Evolutionary conservation across 2,113 vertebrate genomes (phyloP), one percentile per base, ranked within the genome.

Genomic region (Crotophaga sulcirostris): DNA sequence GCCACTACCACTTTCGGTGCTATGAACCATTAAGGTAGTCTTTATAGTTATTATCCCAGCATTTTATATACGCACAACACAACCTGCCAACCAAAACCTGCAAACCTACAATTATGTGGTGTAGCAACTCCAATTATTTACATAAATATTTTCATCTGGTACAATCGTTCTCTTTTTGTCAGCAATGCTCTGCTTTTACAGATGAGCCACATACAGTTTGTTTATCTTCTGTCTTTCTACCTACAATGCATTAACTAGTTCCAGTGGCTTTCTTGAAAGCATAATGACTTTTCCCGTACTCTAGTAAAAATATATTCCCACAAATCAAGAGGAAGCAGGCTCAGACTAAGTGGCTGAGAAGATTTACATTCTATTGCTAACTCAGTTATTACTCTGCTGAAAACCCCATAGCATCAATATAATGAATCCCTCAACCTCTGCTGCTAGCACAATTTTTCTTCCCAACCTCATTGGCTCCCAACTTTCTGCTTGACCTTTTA

Each of bases 401-500:
- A 98, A 98, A 97, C 98, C 97, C 97, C 97, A 98, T 94, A 98
- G 97, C 98, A 98, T 98, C 97, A 96, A 97, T 98, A 97, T 98
- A 98, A 98, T 98, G 98, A 98, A 98, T 98, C 97, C 98, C 96
- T 98, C 97, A 98, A 97, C 98, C 98, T 98, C 96, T 98, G 95
- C 96, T 97, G 96, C 94, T 94, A 97, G 97, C 88, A 97, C 97
- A 96, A 98, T 98, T 98, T 98, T 98, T 98, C 97, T 98, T 98
- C 95, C 97, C 97, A 98, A 98, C 89, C 95, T 98, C 97, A 98
- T 97, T 98, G 98, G 97, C 96, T 98, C 97, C 93, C 96, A 98
- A 97, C 97, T 98, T 98, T 98, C 97, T 98, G 97, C 97, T 98
- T 98, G 98, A 98, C 98, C 98, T 98, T 98, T 98, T 96, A 97